These are phyloP conservation scores for Eupithecia pulchellata DNA, from an alignment of 2,888 invertebrate species.

Conservation along the genomic window DNA sequence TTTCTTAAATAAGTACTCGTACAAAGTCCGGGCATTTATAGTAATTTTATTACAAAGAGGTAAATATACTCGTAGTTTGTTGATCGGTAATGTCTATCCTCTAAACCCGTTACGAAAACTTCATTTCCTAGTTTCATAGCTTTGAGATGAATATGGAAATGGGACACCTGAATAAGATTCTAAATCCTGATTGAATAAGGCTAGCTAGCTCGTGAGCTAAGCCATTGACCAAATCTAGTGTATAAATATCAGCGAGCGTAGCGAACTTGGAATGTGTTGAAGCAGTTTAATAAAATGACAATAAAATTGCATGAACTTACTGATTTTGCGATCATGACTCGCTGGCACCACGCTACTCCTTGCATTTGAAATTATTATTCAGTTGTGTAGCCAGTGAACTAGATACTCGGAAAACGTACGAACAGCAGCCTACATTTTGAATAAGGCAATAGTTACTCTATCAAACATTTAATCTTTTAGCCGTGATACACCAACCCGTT, in stretches of 20 bases:
- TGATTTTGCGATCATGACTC: background rate
- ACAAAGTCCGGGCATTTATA: no score
- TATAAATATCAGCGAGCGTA: background rate
- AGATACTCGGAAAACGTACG: background rate
- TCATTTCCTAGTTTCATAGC: background rate
- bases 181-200: background rate
- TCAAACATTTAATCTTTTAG: no score
- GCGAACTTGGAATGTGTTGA: background rate
- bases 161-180: background rate
- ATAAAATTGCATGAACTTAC: background rate
- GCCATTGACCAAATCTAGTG: background rate
- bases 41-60: no score
- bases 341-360: background rate
- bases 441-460: no score
- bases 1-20: no score
- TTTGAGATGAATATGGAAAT: background rate
- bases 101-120: no score
- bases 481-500: no score
- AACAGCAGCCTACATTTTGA: background rate
- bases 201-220: background rate
- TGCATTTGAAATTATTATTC: background rate
- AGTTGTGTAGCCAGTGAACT: background rate
- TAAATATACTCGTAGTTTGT: no score
- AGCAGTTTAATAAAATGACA: background rate
- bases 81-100: no score